phyloP scores from a whole-genome alignment of 2,797 vertebrate genomes.

The Crax fasciolata region DNA sequence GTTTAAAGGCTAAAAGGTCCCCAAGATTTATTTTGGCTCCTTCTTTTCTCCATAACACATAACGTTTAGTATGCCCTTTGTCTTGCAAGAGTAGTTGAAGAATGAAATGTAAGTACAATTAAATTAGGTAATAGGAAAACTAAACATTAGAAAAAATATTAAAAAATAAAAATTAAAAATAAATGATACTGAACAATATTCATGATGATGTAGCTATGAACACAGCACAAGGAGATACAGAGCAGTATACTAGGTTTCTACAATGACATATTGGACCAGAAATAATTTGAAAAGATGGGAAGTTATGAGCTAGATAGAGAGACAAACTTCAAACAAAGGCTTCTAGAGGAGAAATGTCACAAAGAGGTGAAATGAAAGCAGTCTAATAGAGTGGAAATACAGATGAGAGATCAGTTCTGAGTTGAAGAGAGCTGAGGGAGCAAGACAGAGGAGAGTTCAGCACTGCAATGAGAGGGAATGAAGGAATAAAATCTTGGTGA shows the following conservation, averaged over 20 bases:
- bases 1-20: background rate
- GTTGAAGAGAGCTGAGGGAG: background rate
- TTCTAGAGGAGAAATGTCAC: background rate
- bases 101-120: background rate
- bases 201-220: background rate
- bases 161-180: background rate
- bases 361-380: background rate
- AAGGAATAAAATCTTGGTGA: background rate
- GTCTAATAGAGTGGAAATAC: background rate
- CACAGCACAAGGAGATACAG: background rate
- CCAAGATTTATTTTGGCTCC: background rate
- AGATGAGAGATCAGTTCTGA: background rate
- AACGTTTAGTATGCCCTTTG: background rate
- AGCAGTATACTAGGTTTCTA: background rate
- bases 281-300: background rate
- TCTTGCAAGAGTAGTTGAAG: background rate
- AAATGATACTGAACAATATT: background rate
- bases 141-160: background rate
- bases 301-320: background rate
- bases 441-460: background rate
- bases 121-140: background rate
- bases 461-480: background rate
- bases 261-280: background rate
- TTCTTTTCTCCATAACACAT: background rate
- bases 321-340: background rate